Evolutionary conservation across 92 coral and sea anemone species (phyloP), one percentile per base, ranked within the genome.

Genomic region (Epizoanthus ramosus): DNA sequence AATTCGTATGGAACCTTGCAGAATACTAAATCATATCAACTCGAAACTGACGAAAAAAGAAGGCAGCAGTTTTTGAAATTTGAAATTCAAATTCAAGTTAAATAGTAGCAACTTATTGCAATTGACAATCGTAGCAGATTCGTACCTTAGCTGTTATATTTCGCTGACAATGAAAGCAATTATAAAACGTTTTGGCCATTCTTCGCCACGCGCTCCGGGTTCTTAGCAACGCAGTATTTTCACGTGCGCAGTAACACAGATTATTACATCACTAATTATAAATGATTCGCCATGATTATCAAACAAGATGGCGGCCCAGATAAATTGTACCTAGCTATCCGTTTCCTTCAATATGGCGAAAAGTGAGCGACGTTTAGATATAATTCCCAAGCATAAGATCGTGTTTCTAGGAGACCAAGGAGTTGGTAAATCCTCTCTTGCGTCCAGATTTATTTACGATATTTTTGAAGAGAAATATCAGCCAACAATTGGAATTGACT

Each of bases 401-500:
- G 95, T 97, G 15, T 91, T 97, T 37, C 87, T 97, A 6, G 99
- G 99, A 41, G 97, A 97, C 45, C 98, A 93, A 85, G 97, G 99
- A 3, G 98, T 97, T 22, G 99, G 99, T 54, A 97, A 97, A 87
- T 93, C 99, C 10, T 94, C 99, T 23, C 73, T 97, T 75, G 94
- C 93, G 14, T 87, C 91, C 68, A 86, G 97, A 63, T 92, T 97
- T 58, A 88, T 92, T 69, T 91, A 94, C 81, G 92, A 89, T 68
- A 88, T 92, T 3, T 97, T 83, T 74, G 99, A 97, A 63, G 97
- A 97, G 19, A 91, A 86, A 50, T 90, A 97, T 77, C 92, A 84
- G 68, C 92, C 99, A 9, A 97, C 99, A 15, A 92, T 97, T 79
- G 99, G 99, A 53, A 90, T 97, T 67, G 99, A 97, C 61, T 92